These are phyloP conservation scores for Fistularia tabacaria DNA, from an alignment of 2,797 vertebrate genomes.

Conservation along the genomic window DNA sequence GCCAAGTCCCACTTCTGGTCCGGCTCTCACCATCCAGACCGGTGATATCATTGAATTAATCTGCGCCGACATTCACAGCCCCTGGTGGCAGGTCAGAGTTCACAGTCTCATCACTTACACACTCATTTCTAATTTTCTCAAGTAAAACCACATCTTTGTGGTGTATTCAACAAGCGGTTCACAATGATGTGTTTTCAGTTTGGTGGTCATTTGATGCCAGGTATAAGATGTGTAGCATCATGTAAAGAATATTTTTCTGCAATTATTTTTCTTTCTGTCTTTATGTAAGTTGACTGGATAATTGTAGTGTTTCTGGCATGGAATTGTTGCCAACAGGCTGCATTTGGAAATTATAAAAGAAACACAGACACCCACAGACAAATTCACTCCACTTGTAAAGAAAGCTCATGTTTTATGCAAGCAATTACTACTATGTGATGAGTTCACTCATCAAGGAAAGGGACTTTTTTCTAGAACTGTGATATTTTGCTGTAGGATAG, in stretches of 20 bases:
- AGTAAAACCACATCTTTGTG: no score
- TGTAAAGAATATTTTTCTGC: no score
- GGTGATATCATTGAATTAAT: slow-evolving; percentile 90
- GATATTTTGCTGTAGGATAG: no score
- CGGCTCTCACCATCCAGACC: slow-evolving; percentile 81
- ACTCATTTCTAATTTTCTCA: slow-evolving; percentile 13
- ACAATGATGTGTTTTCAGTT: no score
- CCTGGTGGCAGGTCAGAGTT: slow-evolving; percentile 92
- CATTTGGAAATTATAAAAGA: slow-evolving; percentile 2
- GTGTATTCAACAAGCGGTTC: no score
- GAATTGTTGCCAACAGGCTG: neutral
- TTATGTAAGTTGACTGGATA: no score
- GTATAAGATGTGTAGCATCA: no score
- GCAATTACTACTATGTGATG: neutral
- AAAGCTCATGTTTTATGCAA: slow-evolving; percentile 4
- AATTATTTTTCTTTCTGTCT: no score
- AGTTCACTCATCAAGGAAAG: no score
- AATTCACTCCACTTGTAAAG: slow-evolving; percentile 1
- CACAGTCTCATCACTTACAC: neutral
- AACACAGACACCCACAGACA: slow-evolving; percentile 4
- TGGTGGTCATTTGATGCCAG: no score
- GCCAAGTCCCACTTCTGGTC: slow-evolving; percentile 82
- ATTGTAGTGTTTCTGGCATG: no score
- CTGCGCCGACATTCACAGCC: slow-evolving; percentile 84
- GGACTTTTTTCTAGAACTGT: no score